phyloP scores from a whole-genome alignment of 1,140 invertebrate species.

The fruit fly (Drosophila melanogaster) region Release_6_plus_ISO1_MT NT_033779.5:20955001-20955500 shows the following conservation, averaged over 20 bases:
- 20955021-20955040: slow-evolving; percentile 18
- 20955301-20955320: slow-evolving; percentile 19
- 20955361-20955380: slow-evolving; percentile 23
- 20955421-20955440: slow-evolving; percentile 73
- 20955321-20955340: slow-evolving; percentile 23
- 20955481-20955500: slow-evolving; percentile 66
- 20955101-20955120: slow-evolving; percentile 36
- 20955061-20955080: not conserved
- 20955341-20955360: slow-evolving; percentile 43
- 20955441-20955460: slow-evolving; percentile 66
- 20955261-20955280: slow-evolving; percentile 62
- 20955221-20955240: slow-evolving; percentile 53
- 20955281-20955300: slow-evolving; percentile 56
- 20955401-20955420: slow-evolving; percentile 66
- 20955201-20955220: slow-evolving; percentile 54
- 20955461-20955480: slow-evolving; percentile 78
- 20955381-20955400: slow-evolving; percentile 16
- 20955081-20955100: slow-evolving; percentile 2
- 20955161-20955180: slow-evolving; percentile 20
- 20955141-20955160: slow-evolving; percentile 11
- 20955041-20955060: slow-evolving; percentile 6
- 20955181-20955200: slow-evolving; percentile 67
- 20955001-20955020: slow-evolving; percentile 26
- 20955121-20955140: slow-evolving; percentile 46
- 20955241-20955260: slow-evolving; percentile 54